These are phyloP conservation scores for Ochotona curzoniae DNA, from an alignment of 2,113 vertebrate genomes.

Conservation along the genomic window DNA sequence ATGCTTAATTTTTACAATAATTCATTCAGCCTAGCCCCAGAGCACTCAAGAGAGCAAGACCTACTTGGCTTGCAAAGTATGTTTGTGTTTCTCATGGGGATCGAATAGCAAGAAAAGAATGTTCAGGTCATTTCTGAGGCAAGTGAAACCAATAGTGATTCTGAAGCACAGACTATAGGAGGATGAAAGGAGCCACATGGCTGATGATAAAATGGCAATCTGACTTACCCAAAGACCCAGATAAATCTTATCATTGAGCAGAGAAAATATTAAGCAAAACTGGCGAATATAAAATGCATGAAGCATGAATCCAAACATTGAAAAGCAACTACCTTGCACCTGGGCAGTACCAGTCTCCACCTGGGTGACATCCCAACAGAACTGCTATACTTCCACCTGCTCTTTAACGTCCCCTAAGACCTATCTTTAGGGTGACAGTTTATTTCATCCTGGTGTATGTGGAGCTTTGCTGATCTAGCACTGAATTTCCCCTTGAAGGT, in stretches of 20 bases:
- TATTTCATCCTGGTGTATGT: background rate
- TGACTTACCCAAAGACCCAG: background rate
- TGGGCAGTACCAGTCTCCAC: background rate
- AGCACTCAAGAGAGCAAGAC: background rate
- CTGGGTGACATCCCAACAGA: background rate
- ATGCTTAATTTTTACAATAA: background rate
- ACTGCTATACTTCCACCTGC: background rate
- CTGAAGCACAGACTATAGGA: background rate
- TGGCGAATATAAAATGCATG: background rate
- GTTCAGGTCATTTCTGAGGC: background rate
- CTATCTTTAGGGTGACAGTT: rapidly evolving
- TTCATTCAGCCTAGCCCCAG: background rate
- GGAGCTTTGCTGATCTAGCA: too few relatives aligned
- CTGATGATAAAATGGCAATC: background rate
- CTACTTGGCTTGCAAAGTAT: background rate
- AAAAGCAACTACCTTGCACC: rapidly evolving
- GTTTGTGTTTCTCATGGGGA: background rate
- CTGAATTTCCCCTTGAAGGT: background rate
- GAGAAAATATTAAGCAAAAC: background rate
- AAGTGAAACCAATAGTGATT: background rate
- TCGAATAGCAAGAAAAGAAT: background rate
- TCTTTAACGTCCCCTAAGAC: rapidly evolving
- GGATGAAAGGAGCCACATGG: background rate
- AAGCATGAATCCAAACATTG: rapidly evolving
- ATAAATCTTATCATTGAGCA: background rate